These are phyloP conservation scores for Fragum sueziense DNA, from an alignment of 2,888 invertebrate species.

Conservation along the genomic window DNA sequence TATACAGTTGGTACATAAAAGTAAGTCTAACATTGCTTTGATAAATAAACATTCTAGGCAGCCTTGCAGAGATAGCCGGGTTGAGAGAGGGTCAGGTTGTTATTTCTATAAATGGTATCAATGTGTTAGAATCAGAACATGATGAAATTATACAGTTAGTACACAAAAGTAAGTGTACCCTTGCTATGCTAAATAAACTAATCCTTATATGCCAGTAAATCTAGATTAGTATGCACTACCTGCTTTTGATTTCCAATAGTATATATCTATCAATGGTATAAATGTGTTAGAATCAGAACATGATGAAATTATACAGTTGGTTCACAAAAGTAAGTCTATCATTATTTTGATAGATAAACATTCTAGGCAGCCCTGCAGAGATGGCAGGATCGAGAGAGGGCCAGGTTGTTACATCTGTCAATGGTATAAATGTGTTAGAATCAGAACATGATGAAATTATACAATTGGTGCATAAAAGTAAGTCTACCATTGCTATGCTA, in stretches of 20 bases:
- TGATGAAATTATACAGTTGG: conserved; percentile 95
- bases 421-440: conserved; percentile 94
- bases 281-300: conserved; percentile 96
- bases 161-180: conserved; percentile 88
- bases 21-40: too few species aligned
- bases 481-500: neutral
- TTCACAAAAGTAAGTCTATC: conserved; percentile 91
- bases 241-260: too few species aligned
- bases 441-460: conserved; percentile 97
- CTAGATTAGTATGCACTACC: too few species aligned
- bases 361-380: conserved; percentile 95
- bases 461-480: conserved; percentile 93
- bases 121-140: conserved; percentile 95
- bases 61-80: conserved; percentile 95
- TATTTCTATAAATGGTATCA: conserved; percentile 94
- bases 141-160: conserved; percentile 96
- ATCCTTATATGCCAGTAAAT: too few species aligned
- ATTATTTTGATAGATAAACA: too few species aligned
- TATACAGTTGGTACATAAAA: conserved; percentile 94
- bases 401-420: conserved; percentile 95
- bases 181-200: neutral
- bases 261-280: conserved; percentile 93
- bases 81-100: conserved; percentile 97
- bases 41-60: too few species aligned
- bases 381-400: conserved; percentile 95